Evolutionary conservation across 2,888 invertebrate genomes (phyloP), one percentile per base, ranked within the genome.

Genomic region (Trisateles emortualis): DNA sequence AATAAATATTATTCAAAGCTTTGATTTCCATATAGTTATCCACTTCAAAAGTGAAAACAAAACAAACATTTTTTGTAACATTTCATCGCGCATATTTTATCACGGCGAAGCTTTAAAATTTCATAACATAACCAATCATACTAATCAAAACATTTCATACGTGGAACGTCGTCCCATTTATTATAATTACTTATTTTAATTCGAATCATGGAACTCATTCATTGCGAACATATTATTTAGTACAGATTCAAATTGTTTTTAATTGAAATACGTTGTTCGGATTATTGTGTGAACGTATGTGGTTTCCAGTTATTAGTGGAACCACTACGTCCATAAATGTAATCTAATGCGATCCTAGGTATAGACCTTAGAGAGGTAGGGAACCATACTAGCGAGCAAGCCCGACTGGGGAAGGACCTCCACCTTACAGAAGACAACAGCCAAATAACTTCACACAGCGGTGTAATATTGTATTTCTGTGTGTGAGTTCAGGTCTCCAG

Each of bases 121-220:
- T 40, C 33, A 40, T 42, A 56, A 68, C 54, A 68, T 17, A 10
- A 43, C 43, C 42, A 46, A 43, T 59, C 54, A 53, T 36, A 39
- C 40, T 42, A 59, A 61, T 72, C 64, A 69, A 49, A 72, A 72
- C 59, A 69, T 72, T 59, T 69, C 55, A 55, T 36, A 52, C 45
- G 47, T 36, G 57, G 47, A 50, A 47, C 66, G 53, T 30, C 33
- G 32, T 11, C 16, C 38, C 47, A 67, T 59, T 63, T 40, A 62
- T 52, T 54, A 44, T 49, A 38, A 42, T 48, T 40, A 33, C 49
- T 42, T 36, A 26, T 41, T 26, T 63, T 52, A 50, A 54, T 62
- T 44, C 14, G 39, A 33, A 6, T 6, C 13, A 2, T 14, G 14
- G 5, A 14, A 36, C 47, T 5, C 39, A 32, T 11, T 17, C 17